phyloP scores from a whole-genome alignment of 2,797 vertebrate species.

The Microcaecilia unicolor region DNA sequence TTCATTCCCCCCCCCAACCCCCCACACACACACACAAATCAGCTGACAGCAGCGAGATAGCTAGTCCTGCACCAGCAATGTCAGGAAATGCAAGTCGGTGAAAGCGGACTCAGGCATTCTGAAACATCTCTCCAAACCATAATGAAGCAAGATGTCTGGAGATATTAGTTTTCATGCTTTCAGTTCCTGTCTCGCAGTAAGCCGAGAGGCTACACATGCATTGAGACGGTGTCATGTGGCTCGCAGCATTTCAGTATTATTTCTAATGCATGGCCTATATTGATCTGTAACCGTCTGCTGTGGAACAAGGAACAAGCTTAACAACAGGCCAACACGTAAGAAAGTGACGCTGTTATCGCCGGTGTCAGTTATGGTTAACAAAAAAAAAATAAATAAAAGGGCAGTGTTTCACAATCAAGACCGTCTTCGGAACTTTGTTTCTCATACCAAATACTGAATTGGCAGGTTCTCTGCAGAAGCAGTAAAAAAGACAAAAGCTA shows the following conservation, averaged over 20 bases:
- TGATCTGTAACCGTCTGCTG: conserved; percentile 1
- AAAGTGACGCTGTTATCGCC: conserved; percentile 1
- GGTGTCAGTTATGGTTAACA: conserved; percentile 3
- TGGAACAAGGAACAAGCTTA: background rate
- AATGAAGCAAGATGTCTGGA: too few relatives aligned
- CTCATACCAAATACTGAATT: conserved; percentile 8
- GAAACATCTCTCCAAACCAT: fast-evolving
- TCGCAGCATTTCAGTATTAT: background rate
- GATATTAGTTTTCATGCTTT: too few relatives aligned
- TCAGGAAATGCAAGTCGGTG: background rate
- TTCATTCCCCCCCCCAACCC: too few relatives aligned
- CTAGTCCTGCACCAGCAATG: conserved; percentile 1
- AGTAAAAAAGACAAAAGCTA: conserved; percentile 1
- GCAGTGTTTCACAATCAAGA: background rate
- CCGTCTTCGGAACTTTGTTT: conserved; percentile 11
- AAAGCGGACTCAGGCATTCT: background rate
- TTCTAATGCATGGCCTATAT: background rate
- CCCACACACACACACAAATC: conserved; percentile 17
- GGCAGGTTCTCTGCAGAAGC: conserved; percentile 1
- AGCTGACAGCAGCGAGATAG: conserved; percentile 6
- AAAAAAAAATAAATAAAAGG: too few relatives aligned
- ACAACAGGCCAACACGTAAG: background rate
- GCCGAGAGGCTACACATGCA: too few relatives aligned
- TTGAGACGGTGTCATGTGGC: background rate
- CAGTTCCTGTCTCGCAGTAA: too few relatives aligned